Base-by-base conservation (phyloP, 2,888 invertebrate genomes). In the Ophion ellenae region DNA sequence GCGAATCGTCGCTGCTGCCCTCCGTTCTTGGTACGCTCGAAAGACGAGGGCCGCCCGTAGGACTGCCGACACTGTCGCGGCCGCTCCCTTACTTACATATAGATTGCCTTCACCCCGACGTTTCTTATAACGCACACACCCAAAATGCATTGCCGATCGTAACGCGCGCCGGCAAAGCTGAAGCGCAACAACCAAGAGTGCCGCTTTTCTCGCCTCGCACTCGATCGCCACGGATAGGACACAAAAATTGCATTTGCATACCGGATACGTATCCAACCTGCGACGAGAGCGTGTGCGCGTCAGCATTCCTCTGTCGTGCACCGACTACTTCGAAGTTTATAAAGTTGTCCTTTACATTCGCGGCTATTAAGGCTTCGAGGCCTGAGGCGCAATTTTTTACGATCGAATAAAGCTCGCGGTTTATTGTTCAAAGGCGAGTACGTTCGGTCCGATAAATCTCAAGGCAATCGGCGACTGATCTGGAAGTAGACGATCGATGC, bases 41-140 rank as follows among this genome's bases (percentile, higher is more conserved):
- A 69, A 73, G 83, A 81, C 77, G 73, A 67, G 78, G 69, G 79
- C 80, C 70, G 81, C 76, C 85, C 83, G 87, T 82, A 82, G 82
- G 80, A 84, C 77, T 79, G 80, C 79, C 85, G 67, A 73, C 75
- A 70, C 66, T 70, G 61, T 73, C 28, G 61, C 63, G 53, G 59
- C 70, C 75, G 82, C 87, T 84, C 87, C 90, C 92, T 92, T 90
- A 92, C 93, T 93, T 92, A 93, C 92, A 93, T 93, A 92, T 93
- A 93, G 92, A 94, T 93, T 93, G 91, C 90, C 88, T 91, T 86
- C 79, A 69, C 67, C 77, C 71, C 75, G 81, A 75, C 87, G 89
- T 91, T 90, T 91, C 89, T 90, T 90, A 87, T 81, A 66, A 40
- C 40, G 6, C 59, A 63, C 74, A 73, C 89, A 87, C 89, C 91